phyloP scores from a whole-genome alignment of 2,888 invertebrate genomes.

The Pinctada fucata region DNA sequence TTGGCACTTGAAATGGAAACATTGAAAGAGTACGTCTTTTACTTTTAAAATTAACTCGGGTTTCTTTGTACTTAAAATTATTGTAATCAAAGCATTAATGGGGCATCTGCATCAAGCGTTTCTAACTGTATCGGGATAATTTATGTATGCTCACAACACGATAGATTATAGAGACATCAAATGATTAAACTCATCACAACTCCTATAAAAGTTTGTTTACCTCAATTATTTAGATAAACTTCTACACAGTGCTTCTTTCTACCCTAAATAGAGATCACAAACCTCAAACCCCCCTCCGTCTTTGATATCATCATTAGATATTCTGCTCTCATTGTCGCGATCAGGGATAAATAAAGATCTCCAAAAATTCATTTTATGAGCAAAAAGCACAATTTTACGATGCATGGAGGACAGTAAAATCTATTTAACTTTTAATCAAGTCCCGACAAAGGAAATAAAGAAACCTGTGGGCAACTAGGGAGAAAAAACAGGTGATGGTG shows the following conservation, averaged over 20 bases:
- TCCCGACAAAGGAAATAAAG: background rate
- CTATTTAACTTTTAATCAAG: slow-evolving; percentile 15
- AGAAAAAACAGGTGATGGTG: background rate
- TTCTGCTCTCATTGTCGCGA: background rate
- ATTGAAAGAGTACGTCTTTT: no score
- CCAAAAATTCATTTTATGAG: background rate
- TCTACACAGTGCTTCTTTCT: background rate
- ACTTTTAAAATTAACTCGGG: no score
- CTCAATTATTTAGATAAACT: slow-evolving; percentile 6
- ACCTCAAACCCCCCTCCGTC: background rate
- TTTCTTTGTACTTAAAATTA: no score
- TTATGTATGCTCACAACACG: slow-evolving; percentile 7
- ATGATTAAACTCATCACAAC: slow-evolving; percentile 13
- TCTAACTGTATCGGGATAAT: slow-evolving; percentile 1
- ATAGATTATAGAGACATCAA: background rate
- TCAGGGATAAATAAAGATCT: background rate
- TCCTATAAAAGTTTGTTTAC: slow-evolving; percentile 6
- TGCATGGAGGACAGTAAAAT: background rate
- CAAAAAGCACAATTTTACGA: background rate
- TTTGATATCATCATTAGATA: background rate
- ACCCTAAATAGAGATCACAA: background rate
- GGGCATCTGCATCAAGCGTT: background rate
- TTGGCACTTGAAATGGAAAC: no score
- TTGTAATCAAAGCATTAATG: no score
- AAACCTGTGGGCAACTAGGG: background rate